These are phyloP conservation scores for Leptinotarsa peninsularis DNA, from an alignment of 2,888 invertebrate species.

Conservation along the genomic window DNA sequence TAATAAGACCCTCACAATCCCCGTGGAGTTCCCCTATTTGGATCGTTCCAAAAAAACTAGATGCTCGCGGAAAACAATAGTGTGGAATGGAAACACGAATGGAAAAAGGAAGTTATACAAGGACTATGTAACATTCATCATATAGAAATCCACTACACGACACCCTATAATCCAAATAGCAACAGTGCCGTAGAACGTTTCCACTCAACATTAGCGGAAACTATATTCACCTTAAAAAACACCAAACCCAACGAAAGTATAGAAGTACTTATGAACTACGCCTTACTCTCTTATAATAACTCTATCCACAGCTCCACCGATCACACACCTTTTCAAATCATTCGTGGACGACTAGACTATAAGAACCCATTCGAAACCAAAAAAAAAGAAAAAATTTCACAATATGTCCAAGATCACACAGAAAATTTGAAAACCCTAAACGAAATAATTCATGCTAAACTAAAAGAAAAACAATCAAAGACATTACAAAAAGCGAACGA, in stretches of 20 bases:
- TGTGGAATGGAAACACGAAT: conserved; percentile 9
- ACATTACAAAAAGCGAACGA: conserved; percentile 9
- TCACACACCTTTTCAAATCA: conserved; percentile 26
- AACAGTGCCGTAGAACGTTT: no score
- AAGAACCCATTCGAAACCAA: conserved; percentile 22
- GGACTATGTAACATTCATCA: background rate
- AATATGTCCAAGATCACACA: conserved; percentile 4
- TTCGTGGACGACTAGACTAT: conserved; percentile 14
- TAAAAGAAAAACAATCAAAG: conserved; percentile 2
- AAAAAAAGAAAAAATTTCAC: background rate
- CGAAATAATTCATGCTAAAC: background rate
- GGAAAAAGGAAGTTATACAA: conserved; percentile 21
- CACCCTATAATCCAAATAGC: background rate
- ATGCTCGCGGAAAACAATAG: no score
- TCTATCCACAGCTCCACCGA: conserved; percentile 22
- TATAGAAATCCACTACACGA: conserved; percentile 18
- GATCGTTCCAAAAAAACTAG: no score
- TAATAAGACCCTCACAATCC: conserved; percentile 29
- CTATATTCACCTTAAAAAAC: background rate
- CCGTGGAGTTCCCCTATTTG: conserved; percentile 18
- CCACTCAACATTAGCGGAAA: background rate
- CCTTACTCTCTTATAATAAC: conserved; percentile 29
- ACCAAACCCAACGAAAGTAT: conserved; percentile 7
- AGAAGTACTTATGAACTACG: conserved; percentile 19
- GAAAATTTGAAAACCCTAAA: conserved; percentile 5